Evolutionary conservation across 2,113 vertebrate genomes (phyloP).

Genomic region (Apodemus sylvaticus): DNA sequence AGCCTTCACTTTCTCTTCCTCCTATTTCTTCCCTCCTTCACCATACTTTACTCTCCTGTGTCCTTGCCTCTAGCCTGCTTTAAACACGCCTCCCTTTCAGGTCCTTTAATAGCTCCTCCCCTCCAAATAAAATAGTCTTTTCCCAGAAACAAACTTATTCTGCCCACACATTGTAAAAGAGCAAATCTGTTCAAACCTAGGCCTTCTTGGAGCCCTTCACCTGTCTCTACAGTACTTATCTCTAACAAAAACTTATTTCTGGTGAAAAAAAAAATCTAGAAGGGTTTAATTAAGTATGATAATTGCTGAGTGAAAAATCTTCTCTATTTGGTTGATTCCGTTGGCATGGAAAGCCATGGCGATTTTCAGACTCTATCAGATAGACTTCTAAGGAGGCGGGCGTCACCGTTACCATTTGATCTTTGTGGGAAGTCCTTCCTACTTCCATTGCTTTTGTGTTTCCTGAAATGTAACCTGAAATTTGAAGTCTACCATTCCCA

Average conservation of each 20-base stretch:
- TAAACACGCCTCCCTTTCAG: background rate
- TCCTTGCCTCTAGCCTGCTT: background rate
- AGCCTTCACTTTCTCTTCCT: background rate
- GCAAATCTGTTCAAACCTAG: background rate
- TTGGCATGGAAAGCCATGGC: slow-evolving; percentile 3
- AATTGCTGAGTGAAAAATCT: slow-evolving; percentile 49
- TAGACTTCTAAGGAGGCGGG: slow-evolving; percentile 32
- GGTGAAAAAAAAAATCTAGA: slow-evolving; percentile 4
- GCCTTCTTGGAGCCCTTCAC: background rate
- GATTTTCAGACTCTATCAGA: slow-evolving; percentile 40
- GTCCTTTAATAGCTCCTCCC: background rate
- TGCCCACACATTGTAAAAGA: slow-evolving; percentile 22
- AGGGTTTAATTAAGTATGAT: slow-evolving; percentile 34
- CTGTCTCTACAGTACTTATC: slow-evolving; percentile 24
- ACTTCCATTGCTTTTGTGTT: background rate
- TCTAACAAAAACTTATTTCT: background rate
- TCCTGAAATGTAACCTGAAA: background rate
- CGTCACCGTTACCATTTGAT: background rate
- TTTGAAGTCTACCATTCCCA: background rate
- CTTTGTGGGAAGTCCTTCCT: background rate
- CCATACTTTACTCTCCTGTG: background rate
- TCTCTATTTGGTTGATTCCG: background rate
- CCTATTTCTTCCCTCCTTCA: background rate
- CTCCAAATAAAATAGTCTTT: slow-evolving; percentile 38
- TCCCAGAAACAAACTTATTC: background rate